These are phyloP conservation scores for Sylvietta virens DNA, from an alignment of 2,113 vertebrate species.

Conservation along the genomic window DNA sequence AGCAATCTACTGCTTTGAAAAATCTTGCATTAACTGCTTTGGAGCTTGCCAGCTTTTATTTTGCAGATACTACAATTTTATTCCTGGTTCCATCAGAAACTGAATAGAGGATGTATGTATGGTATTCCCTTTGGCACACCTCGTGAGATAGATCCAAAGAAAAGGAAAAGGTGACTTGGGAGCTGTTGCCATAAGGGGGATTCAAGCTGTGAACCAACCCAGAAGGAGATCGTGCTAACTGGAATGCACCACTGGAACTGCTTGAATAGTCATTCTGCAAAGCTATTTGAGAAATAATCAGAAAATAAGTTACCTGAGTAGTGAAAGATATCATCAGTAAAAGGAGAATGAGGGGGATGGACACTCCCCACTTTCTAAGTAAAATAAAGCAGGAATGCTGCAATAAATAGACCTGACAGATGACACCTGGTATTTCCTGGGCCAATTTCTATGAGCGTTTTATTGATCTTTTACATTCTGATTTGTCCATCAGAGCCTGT, in stretches of 20 bases:
- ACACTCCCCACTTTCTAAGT: neutral
- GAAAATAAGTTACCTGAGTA: neutral
- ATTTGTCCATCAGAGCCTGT: conserved; percentile 20
- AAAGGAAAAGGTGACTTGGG: neutral
- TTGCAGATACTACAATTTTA: neutral
- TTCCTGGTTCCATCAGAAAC: neutral
- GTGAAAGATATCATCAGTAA: neutral
- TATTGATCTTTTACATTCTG: conserved; percentile 55
- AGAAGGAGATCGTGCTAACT: neutral
- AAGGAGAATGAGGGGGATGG: neutral
- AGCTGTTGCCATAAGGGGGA: neutral
- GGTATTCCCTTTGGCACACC: neutral
- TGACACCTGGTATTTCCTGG: conserved; percentile 48
- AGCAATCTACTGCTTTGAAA: neutral
- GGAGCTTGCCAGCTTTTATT: neutral
- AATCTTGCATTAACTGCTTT: neutral
- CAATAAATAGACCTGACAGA: conserved; percentile 39
- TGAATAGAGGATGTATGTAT: neutral
- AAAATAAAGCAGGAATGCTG: conserved; percentile 16
- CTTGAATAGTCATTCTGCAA: neutral
- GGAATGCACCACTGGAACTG: neutral
- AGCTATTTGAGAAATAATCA: neutral
- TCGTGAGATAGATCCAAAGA: neutral
- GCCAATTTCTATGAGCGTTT: conserved; percentile 6
- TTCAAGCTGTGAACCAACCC: neutral